Evolutionary conservation across 2,113 vertebrate genomes (phyloP).

Genomic region (Zosterops japonicus): DNA sequence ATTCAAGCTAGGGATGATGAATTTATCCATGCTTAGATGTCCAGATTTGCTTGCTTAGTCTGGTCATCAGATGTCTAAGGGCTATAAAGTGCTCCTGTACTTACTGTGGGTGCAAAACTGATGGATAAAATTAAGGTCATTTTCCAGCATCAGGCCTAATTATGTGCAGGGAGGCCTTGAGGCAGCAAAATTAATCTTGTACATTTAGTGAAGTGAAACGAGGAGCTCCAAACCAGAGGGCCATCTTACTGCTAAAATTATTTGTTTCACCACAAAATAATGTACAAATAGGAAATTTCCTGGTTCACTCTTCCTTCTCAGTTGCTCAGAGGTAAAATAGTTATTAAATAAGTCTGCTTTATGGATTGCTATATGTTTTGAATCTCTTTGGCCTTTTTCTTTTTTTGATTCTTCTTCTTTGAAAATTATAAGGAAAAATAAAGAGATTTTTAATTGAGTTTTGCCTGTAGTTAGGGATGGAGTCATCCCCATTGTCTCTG

Average conservation of each 20-base stretch:
- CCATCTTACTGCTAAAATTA: not conserved
- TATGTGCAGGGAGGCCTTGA: constrained; percentile 20
- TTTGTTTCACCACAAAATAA: not conserved
- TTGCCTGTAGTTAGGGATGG: not conserved
- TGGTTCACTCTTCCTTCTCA: not conserved
- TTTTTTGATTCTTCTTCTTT: not conserved
- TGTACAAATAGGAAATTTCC: not conserved
- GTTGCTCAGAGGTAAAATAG: not conserved
- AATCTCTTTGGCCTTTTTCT: not conserved
- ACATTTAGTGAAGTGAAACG: not conserved
- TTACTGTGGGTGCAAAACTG: constrained; percentile 6
- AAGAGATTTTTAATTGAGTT: not conserved
- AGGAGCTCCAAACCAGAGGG: not conserved
- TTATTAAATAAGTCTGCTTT: not conserved
- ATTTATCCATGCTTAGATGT: not conserved
- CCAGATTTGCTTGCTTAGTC: constrained; percentile 29
- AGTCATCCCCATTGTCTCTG: not conserved
- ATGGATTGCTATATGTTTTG: not conserved
- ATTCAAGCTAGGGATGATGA: not conserved
- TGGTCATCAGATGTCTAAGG: constrained; percentile 20
- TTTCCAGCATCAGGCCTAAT: constrained; percentile 34
- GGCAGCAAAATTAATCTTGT: constrained; percentile 53
- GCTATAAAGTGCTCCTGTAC: not conserved
- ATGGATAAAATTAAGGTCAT: constrained; percentile 51
- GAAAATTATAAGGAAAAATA: not conserved